Conservation (phyloP, 2,888 invertebrate species). For the Caprella mutica region DNA sequence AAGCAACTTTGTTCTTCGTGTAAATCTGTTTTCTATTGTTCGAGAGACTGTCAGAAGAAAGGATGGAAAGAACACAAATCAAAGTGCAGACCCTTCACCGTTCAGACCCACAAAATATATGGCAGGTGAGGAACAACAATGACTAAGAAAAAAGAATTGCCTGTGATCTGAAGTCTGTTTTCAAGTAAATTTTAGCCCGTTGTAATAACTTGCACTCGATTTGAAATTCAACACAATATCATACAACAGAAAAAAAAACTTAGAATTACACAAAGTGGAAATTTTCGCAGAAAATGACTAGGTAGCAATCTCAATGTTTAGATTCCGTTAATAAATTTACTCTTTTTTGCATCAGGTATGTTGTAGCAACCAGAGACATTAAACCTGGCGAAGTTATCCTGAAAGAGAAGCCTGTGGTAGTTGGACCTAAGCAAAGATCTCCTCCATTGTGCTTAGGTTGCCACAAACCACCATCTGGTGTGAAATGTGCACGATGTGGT, state of each 20-base stretch:
- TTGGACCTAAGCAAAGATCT: slow-evolving; percentile 28
- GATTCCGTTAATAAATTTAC: no score
- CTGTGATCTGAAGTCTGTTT: no score
- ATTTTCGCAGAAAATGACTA: no score
- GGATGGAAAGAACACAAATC: slow-evolving; percentile 33
- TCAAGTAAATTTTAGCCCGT: no score
- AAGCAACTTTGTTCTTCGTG: slow-evolving; percentile 34
- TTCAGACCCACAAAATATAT: slow-evolving; percentile 24
- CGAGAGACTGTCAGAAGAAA: slow-evolving; percentile 34
- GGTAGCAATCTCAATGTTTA: no score
- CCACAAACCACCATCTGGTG: slow-evolving; percentile 37
- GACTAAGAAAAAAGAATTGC: background rate
- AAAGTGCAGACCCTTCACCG: slow-evolving; percentile 19
- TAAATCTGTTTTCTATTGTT: slow-evolving; percentile 34
- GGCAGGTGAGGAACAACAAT: slow-evolving; percentile 21
- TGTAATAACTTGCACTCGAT: no score
- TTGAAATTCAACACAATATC: no score
- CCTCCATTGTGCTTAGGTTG: slow-evolving; percentile 53
- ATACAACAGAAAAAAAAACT: no score
- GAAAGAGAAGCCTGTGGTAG: slow-evolving; percentile 20
- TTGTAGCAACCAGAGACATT: slow-evolving; percentile 29
- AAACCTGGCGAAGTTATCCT: slow-evolving; percentile 28
- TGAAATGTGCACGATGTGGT: slow-evolving; percentile 36
- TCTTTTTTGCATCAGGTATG: no score
- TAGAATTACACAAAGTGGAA: no score